phyloP scores from a whole-genome alignment of 2,797 vertebrate species.

The Rhinichthys osculus region DNA sequence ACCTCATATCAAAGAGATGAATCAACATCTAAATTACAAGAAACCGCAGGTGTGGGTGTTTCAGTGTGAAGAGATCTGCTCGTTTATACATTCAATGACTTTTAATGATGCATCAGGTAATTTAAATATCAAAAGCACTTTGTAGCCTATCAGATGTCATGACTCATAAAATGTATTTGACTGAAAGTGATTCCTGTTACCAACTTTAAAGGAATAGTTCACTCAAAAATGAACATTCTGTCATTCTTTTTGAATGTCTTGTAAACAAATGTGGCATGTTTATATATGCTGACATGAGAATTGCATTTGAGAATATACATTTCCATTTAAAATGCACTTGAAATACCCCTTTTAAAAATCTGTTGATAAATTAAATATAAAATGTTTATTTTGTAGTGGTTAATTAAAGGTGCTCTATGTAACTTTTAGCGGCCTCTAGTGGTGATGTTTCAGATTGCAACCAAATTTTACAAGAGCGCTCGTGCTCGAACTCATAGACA shows the following conservation, averaged over 20 bases:
- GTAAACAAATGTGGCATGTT: not conserved
- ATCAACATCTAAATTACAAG: constrained; percentile 35
- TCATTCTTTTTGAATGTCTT: not conserved
- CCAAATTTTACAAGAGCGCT: too few relatives aligned
- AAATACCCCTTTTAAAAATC: not conserved
- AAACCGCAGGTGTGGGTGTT: constrained; percentile 33
- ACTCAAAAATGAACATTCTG: not conserved
- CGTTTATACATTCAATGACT: constrained; percentile 18
- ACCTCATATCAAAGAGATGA: constrained; percentile 40
- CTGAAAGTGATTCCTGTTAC: not conserved
- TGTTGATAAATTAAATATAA: not conserved
- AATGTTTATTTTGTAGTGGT: too few relatives aligned
- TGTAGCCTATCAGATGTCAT: constrained; percentile 14
- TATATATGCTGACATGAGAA: not conserved
- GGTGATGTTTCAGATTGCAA: too few relatives aligned
- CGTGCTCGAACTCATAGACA: too few relatives aligned
- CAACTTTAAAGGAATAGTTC: constrained; percentile 3
- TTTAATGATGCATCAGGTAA: not conserved
- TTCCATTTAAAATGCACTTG: not conserved
- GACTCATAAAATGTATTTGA: not conserved
- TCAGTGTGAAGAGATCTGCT: constrained; percentile 28
- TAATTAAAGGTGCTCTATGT: not conserved
- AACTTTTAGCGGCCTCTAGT: too few relatives aligned
- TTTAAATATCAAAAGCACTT: constrained; percentile 34
- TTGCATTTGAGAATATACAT: not conserved